Evolutionary conservation across 1,140 invertebrate genomes (phyloP).

Genomic region (Trichoplusia ni): DNA sequence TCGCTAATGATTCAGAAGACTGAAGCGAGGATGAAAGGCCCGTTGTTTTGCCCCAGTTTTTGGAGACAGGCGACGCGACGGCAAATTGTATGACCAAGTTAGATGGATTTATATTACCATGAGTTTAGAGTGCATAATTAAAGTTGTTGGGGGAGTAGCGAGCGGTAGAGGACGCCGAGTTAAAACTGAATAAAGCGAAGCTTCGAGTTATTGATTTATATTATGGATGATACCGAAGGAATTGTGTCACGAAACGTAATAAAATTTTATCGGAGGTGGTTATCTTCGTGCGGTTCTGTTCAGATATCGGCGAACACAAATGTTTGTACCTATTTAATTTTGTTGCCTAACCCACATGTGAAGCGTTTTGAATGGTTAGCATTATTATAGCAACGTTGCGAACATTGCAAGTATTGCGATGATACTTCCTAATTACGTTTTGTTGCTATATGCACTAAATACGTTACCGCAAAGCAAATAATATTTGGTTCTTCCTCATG

Average conservation of each 20-base stretch:
- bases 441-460: too few relatives aligned
- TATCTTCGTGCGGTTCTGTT: constrained; percentile 43
- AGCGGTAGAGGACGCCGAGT: neutral
- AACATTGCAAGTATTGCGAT: too few relatives aligned
- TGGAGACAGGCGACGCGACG: constrained; percentile 9
- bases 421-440: neutral
- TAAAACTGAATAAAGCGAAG: constrained; percentile 13
- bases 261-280: constrained; percentile 54
- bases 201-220: constrained; percentile 19
- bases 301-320: constrained; percentile 36
- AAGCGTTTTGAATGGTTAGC: constrained; percentile 1
- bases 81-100: constrained; percentile 43
- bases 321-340: constrained; percentile 30
- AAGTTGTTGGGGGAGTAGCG: constrained; percentile 24
- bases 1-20: constrained; percentile 63
- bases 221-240: constrained; percentile 36
- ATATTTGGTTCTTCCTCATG: too few relatives aligned
- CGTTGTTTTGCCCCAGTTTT: constrained; percentile 65
- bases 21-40: constrained; percentile 55
- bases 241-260: constrained; percentile 47
- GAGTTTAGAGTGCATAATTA: constrained; percentile 21
- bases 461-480: too few relatives aligned
- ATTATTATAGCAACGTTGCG: neutral
- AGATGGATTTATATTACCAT: constrained; percentile 35
- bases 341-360: constrained; percentile 28